Percentiles rank a stretch among this genome's conserved stretches.
Evolutionary conservation across 2,797 vertebrate genomes (phyloP).

Genomic region (Chlorospingus flavigularis): DNA sequence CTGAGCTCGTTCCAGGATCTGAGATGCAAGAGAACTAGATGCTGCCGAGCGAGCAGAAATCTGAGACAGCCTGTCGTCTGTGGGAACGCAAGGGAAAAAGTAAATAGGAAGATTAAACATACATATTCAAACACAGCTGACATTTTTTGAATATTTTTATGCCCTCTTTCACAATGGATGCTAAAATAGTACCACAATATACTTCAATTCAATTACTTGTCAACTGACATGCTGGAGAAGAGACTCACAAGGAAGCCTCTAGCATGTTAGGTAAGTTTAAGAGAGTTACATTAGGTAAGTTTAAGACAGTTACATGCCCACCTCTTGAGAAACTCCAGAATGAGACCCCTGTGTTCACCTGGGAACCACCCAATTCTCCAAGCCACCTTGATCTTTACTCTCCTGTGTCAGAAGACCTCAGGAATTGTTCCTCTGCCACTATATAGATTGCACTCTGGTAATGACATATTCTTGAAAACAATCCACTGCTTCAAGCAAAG

Average conservation of each 20-base stretch:
- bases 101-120: not conserved
- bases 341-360: not conserved
- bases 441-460: not conserved
- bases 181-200: not conserved
- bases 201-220: not conserved
- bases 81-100: not conserved
- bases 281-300: not conserved
- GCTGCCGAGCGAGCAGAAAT: slow-evolving; percentile 83
- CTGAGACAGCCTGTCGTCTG: slow-evolving; percentile 84
- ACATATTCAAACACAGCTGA: not conserved
- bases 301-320: not conserved
- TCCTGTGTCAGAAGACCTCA: not conserved
- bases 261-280: not conserved
- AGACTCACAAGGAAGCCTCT: not conserved
- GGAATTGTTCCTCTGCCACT: not conserved
- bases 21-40: slow-evolving; percentile 81
- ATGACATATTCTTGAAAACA: not conserved
- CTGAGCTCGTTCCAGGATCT: slow-evolving; percentile 82
- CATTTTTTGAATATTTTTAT: not conserved
- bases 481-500: not conserved
- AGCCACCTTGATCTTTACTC: not conserved
- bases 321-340: not conserved
- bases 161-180: not conserved
- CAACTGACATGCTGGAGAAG: not conserved
- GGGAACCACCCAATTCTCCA: not conserved